Evolutionary conservation across 1,140 invertebrate genomes (phyloP), one percentile per base, ranked within the genome.

Genomic region (Dreissena polymorpha): DNA sequence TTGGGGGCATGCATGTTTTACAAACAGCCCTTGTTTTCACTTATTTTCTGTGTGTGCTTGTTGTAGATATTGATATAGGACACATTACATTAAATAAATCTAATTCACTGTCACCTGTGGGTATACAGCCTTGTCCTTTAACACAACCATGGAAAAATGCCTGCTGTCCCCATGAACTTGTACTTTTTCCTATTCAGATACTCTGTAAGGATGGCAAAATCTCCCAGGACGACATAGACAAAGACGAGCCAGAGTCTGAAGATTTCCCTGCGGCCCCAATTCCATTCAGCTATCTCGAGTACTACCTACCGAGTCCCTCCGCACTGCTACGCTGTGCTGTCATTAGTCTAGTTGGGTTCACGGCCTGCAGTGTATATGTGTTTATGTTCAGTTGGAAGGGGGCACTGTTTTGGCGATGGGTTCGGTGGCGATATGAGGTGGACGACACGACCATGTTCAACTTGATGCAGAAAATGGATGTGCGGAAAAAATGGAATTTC

Each of bases 211-310:
- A 85, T 68, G 85, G 86, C 16, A 76, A 79, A 64, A 79, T 90
- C 18, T 49, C 69, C 13, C 12, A 76, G 57, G 51, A 84, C 69
- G 81, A 89, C 50, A 89, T 91, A 14, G 87, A 88, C 85, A 73
- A 87, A 53, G 86, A 86, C 14, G 90, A 90, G 86, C 87, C 87
- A n/a, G 87, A 90, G 49, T 83, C 80, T 1, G 3, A 25, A 10
- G 80, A 83, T 65, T 51, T 75, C 53, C 80, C 80, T 39, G 80
- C 80, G 0, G 14, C 51, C 18, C 65, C 64, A 13, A 60, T 83
- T 8, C 64, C 64, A 7, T 75, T 70, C 65, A 68, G 63, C 21
- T 75, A 76, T n/a, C 27, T 83, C 2, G 80, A 83, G 49, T 69
- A 75, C 25, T 76, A 75, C 23, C 65, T 83, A 0, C 80, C 80